Evolutionary conservation across 2,797 vertebrate genomes (phyloP).

Genomic region (Macrochelys suwanniensis): DNA sequence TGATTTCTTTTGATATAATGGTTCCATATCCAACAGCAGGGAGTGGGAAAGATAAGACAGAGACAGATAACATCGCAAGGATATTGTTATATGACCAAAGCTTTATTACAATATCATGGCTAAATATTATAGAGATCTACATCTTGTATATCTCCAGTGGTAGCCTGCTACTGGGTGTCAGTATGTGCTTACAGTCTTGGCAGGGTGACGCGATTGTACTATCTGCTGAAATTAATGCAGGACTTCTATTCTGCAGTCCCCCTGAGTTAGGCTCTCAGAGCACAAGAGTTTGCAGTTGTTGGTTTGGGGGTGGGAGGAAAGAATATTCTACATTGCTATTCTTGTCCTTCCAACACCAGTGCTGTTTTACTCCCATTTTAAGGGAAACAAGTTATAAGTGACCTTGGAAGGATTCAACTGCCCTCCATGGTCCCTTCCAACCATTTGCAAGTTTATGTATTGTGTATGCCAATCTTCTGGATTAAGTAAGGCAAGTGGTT

Average conservation of each 20-base stretch:
- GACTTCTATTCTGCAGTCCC: neutral
- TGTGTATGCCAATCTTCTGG: neutral
- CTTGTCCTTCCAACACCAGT: neutral
- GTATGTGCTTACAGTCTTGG: neutral
- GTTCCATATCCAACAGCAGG: constrained; percentile 30
- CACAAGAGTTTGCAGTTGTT: neutral
- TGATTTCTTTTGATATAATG: constrained; percentile 62
- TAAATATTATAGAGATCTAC: neutral
- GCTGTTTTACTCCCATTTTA: neutral
- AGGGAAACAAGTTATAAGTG: neutral
- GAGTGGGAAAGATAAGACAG: constrained; percentile 23
- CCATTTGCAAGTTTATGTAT: fast-evolving
- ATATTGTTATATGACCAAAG: neutral
- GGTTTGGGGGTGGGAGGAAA: neutral
- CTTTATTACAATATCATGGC: fast-evolving
- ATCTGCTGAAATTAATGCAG: neutral
- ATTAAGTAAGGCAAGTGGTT: neutral
- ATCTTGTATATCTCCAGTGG: neutral
- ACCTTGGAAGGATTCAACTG: neutral
- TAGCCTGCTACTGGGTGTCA: neutral
- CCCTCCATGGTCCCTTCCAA: neutral
- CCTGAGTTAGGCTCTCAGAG: neutral
- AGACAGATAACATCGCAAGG: neutral
- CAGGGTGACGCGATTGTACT: neutral
- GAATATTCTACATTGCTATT: neutral